Evolutionary conservation across 2,888 invertebrate genomes (phyloP).

Genomic region (Notodromas monacha): DNA sequence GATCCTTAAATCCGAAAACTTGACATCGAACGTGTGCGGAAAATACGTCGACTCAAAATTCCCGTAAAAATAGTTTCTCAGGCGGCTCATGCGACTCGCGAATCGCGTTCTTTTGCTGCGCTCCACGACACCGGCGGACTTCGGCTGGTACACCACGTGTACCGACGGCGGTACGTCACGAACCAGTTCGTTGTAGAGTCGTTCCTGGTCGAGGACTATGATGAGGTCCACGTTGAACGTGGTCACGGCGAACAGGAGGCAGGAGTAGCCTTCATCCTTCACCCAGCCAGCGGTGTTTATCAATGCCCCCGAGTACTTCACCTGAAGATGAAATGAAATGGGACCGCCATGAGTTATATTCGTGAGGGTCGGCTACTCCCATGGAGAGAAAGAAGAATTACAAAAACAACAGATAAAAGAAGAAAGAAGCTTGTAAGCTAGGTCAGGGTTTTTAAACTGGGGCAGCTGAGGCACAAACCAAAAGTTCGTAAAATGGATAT

Average conservation of each 20-base stretch:
- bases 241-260: constrained; percentile 53
- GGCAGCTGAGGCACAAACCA: too few species aligned
- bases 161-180: constrained; percentile 76
- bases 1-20: constrained; percentile 45
- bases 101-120: constrained; percentile 32
- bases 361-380: too few species aligned
- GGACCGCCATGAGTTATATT: background rate
- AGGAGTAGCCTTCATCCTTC: constrained; percentile 57
- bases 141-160: constrained; percentile 62
- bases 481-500: too few species aligned
- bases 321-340: constrained; percentile 11
- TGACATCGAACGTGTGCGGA: constrained; percentile 81
- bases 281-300: constrained; percentile 97
- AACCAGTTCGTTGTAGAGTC: constrained; percentile 68
- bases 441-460: too few species aligned
- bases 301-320: constrained; percentile 33
- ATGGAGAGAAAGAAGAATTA: too few species aligned
- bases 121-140: constrained; percentile 88
- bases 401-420: too few species aligned
- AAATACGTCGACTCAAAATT: constrained; percentile 35
- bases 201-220: constrained; percentile 75
- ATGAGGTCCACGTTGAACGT: constrained; percentile 80
- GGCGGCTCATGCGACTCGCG: constrained; percentile 41
- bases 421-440: too few species aligned
- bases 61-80: constrained; percentile 88